Conservation (phyloP, 2,888 invertebrate genomes). For the Cryptops parisi region DNA sequence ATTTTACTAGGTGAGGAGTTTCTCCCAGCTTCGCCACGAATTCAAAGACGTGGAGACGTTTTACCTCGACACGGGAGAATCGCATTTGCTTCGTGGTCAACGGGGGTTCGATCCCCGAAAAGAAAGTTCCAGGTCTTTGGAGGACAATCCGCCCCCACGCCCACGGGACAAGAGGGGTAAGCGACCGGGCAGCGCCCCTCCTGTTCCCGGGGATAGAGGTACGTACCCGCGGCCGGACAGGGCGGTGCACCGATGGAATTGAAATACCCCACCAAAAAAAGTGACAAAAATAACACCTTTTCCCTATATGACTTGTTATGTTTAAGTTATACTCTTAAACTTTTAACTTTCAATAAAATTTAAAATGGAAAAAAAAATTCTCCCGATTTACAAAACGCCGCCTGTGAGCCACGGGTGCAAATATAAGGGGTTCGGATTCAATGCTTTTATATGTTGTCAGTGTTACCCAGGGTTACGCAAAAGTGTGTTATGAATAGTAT, state of each 20-base stretch:
- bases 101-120: constrained; percentile 11
- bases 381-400: too few relatives aligned
- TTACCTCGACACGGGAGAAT: constrained; percentile 45
- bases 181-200: constrained; percentile 15
- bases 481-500: too few relatives aligned
- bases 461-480: too few relatives aligned
- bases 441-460: too few relatives aligned
- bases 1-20: constrained; percentile 60
- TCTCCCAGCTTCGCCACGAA: constrained; percentile 82
- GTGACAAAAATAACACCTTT: too few relatives aligned
- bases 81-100: constrained; percentile 1
- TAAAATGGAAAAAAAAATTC: too few relatives aligned
- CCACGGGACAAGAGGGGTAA: constrained; percentile 13
- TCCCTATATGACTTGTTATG: too few relatives aligned
- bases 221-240: constrained; percentile 12
- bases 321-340: too few relatives aligned
- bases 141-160: constrained; percentile 9
- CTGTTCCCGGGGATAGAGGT: constrained; percentile 15
- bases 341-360: too few relatives aligned
- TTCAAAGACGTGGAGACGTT: constrained; percentile 84
- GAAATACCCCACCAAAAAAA: too few relatives aligned
- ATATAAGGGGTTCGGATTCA: too few relatives aligned
- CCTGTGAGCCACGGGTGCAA: too few relatives aligned
- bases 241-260: constrained; percentile 6
- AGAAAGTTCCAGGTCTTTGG: constrained; percentile 16